These are phyloP conservation scores for Ctenochaetus hawaiiensis DNA, from an alignment of 2,797 vertebrate genomes.

Conservation along the genomic window DNA sequence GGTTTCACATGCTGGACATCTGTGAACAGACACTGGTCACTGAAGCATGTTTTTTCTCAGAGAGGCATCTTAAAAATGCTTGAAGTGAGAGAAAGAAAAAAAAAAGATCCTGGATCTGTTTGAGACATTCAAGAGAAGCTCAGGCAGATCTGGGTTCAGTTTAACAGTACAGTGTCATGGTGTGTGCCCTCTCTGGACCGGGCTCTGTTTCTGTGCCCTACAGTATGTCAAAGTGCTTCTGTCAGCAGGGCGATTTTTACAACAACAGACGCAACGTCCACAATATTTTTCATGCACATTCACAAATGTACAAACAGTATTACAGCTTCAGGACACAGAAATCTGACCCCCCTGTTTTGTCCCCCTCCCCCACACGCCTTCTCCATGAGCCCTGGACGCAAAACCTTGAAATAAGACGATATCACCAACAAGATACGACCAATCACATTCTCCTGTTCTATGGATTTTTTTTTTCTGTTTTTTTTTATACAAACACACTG, in stretches of 20 bases:
- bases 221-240: slow-evolving; percentile 60
- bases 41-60: slow-evolving; percentile 32
- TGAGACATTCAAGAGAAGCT: slow-evolving; percentile 15
- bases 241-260: slow-evolving; percentile 48
- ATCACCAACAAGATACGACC: slow-evolving; percentile 71
- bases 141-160: slow-evolving; percentile 54
- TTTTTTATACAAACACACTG: slow-evolving; percentile 80
- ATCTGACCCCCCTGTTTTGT: neutral
- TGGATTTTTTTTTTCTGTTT: slow-evolving; percentile 46
- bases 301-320: slow-evolving; percentile 68
- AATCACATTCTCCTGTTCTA: slow-evolving; percentile 68
- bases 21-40: slow-evolving; percentile 53
- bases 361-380: slow-evolving; percentile 14
- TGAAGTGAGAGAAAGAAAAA: slow-evolving; percentile 26
- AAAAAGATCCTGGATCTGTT: slow-evolving; percentile 29
- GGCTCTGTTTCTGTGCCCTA: slow-evolving; percentile 38
- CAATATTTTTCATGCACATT: slow-evolving; percentile 71
- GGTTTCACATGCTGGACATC: slow-evolving; percentile 46
- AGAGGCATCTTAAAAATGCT: slow-evolving; percentile 44
- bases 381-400: slow-evolving; percentile 44
- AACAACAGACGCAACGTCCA: slow-evolving; percentile 56
- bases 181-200: slow-evolving; percentile 41
- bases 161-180: slow-evolving; percentile 20
- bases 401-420: slow-evolving; percentile 62
- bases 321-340: slow-evolving; percentile 51